A percentile compares a stretch with the other conserved stretches of the same genome.
Evolutionary conservation across 2,888 invertebrate genomes (phyloP).

Genomic region (Crocallis elinguaria): DNA sequence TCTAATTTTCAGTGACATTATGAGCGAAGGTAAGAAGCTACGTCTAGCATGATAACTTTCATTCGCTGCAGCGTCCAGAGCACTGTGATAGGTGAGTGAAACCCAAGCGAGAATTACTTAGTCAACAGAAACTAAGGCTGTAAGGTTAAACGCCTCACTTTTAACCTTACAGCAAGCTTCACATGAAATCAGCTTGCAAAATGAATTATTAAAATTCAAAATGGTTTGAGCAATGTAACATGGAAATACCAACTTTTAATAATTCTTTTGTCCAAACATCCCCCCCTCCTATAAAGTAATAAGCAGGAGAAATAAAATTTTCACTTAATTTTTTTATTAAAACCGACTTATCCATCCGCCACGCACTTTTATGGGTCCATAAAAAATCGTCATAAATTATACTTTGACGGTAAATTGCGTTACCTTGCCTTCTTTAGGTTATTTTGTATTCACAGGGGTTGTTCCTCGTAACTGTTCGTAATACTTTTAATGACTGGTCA

Average conservation of each 20-base stretch:
- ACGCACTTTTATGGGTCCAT: constrained; percentile 54
- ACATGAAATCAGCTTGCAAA: no score
- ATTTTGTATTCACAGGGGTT: constrained; percentile 49
- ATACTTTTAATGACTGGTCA: constrained; percentile 52
- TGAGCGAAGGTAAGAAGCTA: no score
- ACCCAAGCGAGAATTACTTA: no score
- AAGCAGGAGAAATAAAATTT: constrained; percentile 44
- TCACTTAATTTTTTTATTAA: constrained; percentile 54
- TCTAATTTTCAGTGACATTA: no score
- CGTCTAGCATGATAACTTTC: no score
- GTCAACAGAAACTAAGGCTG: no score
- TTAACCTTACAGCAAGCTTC: no score
- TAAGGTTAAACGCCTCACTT: no score
- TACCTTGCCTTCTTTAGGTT: constrained; percentile 42
- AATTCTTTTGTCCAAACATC: constrained; percentile 21
- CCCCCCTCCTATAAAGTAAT: constrained; percentile 32
- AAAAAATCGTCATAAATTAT: constrained; percentile 68
- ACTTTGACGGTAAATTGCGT: constrained; percentile 51
- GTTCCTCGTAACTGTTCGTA: constrained; percentile 44
- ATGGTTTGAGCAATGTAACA: no score
- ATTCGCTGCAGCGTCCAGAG: no score
- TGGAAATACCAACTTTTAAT: constrained; percentile 3
- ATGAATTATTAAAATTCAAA: no score
- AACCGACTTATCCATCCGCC: constrained; percentile 52
- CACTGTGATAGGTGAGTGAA: no score